Conservation (phyloP, 2,888 invertebrate species). For the Drosophila meridionalis region DNA sequence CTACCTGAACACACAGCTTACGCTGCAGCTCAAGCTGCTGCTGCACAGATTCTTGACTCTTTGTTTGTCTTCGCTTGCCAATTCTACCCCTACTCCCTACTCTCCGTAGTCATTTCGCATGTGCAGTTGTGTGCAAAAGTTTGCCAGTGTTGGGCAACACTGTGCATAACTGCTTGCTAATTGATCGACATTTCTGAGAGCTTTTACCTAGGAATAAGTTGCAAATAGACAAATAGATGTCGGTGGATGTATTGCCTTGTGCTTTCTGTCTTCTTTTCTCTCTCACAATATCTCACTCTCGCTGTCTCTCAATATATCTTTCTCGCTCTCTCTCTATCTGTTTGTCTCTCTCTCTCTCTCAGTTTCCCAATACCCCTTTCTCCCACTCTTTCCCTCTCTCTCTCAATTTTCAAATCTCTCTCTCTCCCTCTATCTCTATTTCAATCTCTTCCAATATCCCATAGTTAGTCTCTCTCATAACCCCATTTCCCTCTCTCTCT, state of each 20-base stretch:
- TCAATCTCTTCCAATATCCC: too few relatives aligned
- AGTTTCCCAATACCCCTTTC: neutral
- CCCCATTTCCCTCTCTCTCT: neutral
- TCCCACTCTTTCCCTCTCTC: neutral
- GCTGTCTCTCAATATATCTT: neutral
- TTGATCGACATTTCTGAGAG: neutral
- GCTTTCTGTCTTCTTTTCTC: neutral
- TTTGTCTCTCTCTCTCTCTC: neutral
- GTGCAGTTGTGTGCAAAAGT: slow-evolving; percentile 3
- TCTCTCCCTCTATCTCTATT: neutral
- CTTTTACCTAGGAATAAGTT: neutral
- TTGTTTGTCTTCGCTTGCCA: neutral
- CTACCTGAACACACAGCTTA: neutral
- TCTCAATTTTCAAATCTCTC: neutral
- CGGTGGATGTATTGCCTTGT: neutral
- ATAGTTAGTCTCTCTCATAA: neutral
- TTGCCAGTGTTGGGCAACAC: slow-evolving; percentile 3
- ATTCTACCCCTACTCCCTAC: neutral
- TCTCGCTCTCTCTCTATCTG: neutral
- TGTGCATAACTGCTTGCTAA: neutral
- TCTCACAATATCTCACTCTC: neutral
- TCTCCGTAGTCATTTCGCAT: neutral
- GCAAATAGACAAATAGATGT: neutral
- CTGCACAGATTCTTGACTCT: neutral
- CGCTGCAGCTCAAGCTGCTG: neutral